Base-by-base conservation (phyloP, 2,113 vertebrate species). In the Synodontis membranacea region DNA sequence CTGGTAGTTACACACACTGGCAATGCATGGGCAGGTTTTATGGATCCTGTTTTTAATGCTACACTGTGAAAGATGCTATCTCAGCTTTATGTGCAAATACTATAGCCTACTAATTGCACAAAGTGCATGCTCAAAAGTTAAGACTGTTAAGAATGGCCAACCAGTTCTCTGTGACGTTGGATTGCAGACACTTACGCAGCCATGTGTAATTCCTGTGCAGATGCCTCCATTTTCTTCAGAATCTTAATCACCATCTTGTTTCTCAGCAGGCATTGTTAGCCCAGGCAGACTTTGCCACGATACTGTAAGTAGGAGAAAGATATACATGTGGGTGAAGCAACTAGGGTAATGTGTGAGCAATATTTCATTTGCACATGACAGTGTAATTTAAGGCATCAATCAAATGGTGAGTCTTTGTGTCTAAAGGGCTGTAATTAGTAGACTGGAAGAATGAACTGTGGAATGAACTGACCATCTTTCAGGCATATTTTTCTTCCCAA, bases 81-180 rank as follows among this genome's bases (percentile, higher is more conserved):
- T 94, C 91, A 92, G 88, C 92, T 88, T 89, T 94, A 89, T 92
- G 89, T 88, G 87, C 86, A 87, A 91, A 92, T 90, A 88, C 86
- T 88, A 83, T 93, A n/a, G n/a, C n/a, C n/a, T n/a, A n/a, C n/a
- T n/a, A n/a, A n/a, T 93, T 91, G 89, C 91, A 88, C 92, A 89
- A 89, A 62, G 85, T 39, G 19, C 34, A 31, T 58, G 83, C 85
- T 90, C 86, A 58, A 80, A 83, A 91, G 87, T 87, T 88, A 68
- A 89, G 88, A 93, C 92, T 93, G 92, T 89, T 90, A 64, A 89
- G 89, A 89, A 9, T 83, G n/a, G 25, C 50, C 31, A 82, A 3
- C 25, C n/a, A 52, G 81, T 52, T 50, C 46, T 34, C 21, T 66
- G 28, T 66, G 68, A 68, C 50, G 31, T 48, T 52, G 62, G 23